Conservation (phyloP, 2,113 vertebrate genomes). For the Chloroceryle aenea region DNA sequence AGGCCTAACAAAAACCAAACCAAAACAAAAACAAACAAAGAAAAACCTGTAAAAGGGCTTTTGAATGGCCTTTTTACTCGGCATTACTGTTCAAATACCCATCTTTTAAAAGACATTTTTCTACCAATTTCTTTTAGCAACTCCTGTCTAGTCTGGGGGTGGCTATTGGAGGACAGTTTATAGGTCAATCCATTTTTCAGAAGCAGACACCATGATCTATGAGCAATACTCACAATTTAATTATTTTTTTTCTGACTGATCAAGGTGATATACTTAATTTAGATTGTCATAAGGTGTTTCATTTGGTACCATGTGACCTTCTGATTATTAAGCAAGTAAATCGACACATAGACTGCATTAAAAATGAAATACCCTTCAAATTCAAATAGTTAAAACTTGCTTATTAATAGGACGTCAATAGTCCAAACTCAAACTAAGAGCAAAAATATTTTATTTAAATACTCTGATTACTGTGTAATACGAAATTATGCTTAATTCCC, state of each 20-base stretch:
- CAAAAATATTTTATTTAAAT: neutral
- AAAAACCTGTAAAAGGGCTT: neutral
- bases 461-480: neutral
- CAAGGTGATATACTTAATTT: neutral
- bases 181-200: conserved; percentile 31
- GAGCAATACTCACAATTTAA: neutral
- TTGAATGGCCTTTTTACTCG: neutral
- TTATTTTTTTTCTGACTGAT: conserved; percentile 7
- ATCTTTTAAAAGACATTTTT: conserved; percentile 15
- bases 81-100: neutral
- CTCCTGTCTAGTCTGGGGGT: neutral
- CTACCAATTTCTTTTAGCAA: neutral
- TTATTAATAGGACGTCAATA: neutral
- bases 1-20: neutral
- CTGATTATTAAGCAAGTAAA: conserved; percentile 19
- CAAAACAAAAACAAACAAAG: too few species aligned
- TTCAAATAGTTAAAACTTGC: neutral
- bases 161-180: conserved; percentile 25
- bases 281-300: neutral
- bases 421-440: neutral
- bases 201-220: conserved; percentile 14
- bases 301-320: neutral
- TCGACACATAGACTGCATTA: neutral
- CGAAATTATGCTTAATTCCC: neutral
- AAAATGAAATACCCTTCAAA: conserved; percentile 5